Conservation (phyloP, 2,888 invertebrate species). For the Corythucha ciliata region DNA sequence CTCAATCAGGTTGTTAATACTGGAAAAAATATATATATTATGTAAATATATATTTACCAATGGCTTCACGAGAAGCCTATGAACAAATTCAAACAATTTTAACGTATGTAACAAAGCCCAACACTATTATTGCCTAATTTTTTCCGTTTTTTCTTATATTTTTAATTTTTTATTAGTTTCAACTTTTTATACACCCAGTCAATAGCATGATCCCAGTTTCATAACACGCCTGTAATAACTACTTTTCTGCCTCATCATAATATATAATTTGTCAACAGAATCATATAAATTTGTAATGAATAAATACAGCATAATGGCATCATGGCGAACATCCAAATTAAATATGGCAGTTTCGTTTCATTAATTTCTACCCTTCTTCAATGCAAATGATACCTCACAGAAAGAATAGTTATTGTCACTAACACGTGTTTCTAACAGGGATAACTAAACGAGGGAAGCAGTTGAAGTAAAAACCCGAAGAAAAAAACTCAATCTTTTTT, state of each 20-base stretch:
- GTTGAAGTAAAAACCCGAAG: constrained; percentile 13
- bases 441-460: constrained; percentile 11
- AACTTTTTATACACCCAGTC: constrained; percentile 20
- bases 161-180: neutral
- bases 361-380: constrained; percentile 25
- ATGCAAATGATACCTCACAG: constrained; percentile 21
- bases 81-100: too few relatives aligned
- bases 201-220: constrained; percentile 17
- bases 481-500: neutral
- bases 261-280: constrained; percentile 15
- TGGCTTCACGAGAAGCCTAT: too few relatives aligned
- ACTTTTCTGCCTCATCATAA: neutral
- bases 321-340: constrained; percentile 18
- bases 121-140: neutral
- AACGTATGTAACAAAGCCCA: neutral
- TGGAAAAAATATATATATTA: too few relatives aligned
- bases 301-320: constrained; percentile 18
- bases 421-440: constrained; percentile 32
- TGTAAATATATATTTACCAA: too few relatives aligned
- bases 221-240: too few relatives aligned
- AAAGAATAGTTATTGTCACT: constrained; percentile 31
- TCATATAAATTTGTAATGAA: constrained; percentile 19
- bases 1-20: too few relatives aligned
- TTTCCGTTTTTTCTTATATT: neutral
- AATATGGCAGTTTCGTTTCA: constrained; percentile 30